Conservation (phyloP, 2,113 vertebrate species). For the Microcebus jonahi region DNA sequence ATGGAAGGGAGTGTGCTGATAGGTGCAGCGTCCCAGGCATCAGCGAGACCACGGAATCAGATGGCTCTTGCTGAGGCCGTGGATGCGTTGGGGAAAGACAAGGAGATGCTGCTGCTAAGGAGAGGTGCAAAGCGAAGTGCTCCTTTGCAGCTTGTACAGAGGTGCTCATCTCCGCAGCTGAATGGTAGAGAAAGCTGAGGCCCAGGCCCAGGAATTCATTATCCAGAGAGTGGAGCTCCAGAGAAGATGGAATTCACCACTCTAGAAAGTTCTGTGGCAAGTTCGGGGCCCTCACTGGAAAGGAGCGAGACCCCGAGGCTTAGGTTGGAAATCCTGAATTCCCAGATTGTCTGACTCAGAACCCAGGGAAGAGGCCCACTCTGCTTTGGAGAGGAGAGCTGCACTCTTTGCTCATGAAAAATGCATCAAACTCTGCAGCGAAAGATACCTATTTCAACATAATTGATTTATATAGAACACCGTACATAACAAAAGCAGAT, state of each 20-base stretch:
- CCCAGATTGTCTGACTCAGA: background rate
- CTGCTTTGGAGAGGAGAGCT: background rate
- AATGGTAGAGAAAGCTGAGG: background rate
- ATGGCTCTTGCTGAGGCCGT: background rate
- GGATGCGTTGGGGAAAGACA: background rate
- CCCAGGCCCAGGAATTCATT: background rate
- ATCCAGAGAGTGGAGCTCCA: background rate
- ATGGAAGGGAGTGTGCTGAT: background rate
- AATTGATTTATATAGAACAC: background rate
- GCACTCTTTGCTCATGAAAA: background rate
- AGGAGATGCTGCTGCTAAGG: background rate
- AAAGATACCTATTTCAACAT: background rate
- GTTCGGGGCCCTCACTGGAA: background rate
- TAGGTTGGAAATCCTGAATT: background rate
- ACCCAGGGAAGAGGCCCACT: background rate
- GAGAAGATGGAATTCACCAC: background rate
- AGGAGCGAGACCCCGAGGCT: background rate
- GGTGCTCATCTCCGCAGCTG: no score
- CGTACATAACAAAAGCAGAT: background rate
- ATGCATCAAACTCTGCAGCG: background rate
- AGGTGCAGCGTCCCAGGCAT: background rate
- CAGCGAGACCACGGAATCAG: background rate
- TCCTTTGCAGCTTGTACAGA: background rate
- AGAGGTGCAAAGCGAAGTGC: background rate
- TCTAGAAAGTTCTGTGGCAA: background rate